Evolutionary conservation across 2,888 invertebrate species (phyloP).

Genomic region (Limnephilus lunatus): DNA sequence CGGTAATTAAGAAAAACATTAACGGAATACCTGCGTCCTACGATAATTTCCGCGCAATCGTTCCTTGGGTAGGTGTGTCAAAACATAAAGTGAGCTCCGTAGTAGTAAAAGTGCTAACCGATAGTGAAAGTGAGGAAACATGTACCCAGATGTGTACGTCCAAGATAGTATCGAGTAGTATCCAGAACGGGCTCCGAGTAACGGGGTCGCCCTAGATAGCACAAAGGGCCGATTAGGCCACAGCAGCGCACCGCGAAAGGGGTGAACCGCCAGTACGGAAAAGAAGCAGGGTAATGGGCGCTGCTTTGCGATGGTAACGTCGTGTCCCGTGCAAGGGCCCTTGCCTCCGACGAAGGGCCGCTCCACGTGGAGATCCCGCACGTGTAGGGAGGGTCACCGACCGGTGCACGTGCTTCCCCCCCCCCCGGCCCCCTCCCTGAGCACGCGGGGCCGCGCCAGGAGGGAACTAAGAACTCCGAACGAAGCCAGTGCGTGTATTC

Average conservation of each 20-base stretch:
- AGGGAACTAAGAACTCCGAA: background rate
- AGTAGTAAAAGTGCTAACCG: background rate
- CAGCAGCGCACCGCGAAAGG: background rate
- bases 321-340: background rate
- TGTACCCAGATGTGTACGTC: background rate
- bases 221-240: background rate
- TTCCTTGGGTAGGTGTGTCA: background rate
- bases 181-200: constrained; percentile 11
- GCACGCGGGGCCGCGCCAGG: constrained; percentile 66
- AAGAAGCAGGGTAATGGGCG: background rate
- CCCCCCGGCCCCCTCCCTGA: constrained; percentile 22
- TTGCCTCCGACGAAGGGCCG: constrained; percentile 11
- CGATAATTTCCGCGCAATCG: background rate
- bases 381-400: constrained; percentile 71
- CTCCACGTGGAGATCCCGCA: constrained; percentile 69
- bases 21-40: background rate
- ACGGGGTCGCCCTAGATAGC: background rate
- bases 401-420: constrained; percentile 71
- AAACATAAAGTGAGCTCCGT: background rate
- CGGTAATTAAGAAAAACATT: background rate
- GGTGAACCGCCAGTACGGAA: background rate
- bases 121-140: constrained; percentile 21
- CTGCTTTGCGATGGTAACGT: background rate
- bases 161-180: background rate
- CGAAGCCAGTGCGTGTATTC: constrained; percentile 37